Evolutionary conservation across 1,140 invertebrate genomes (phyloP), one percentile per base, ranked within the genome.

Genomic region (Chlorops oryzae): DNA sequence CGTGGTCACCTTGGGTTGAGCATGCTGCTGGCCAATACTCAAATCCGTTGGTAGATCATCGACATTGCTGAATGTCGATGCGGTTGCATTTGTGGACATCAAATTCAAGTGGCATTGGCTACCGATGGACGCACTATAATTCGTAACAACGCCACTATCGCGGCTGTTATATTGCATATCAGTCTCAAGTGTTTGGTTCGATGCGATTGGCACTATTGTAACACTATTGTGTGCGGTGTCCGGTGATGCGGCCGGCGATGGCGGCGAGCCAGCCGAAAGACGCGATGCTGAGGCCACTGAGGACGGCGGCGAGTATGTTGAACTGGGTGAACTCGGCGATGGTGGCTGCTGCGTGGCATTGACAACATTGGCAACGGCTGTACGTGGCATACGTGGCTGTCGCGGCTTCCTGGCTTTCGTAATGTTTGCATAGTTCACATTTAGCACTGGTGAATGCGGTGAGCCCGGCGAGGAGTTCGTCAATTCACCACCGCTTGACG

Each of bases 11-110:
- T n/a, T n/a, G n/a, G n/a, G n/a, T n/a, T n/a, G n/a, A n/a, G n/a
- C n/a, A n/a, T n/a, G 48, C 9, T 18, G 37, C 48, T 63, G 63
- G 6, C 63, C 61, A 51, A 65, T 62, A 55, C 65, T 68, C 25
- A 69, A 47, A 49, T 69, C 65, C n/a, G 65, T 69, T 25, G 65
- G 65, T 47, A 68, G 25, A 39, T 69, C 65, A 52, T 68, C 65
- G 10, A 37, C 25, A 38, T 32, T 64, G 60, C 7, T 55, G 35
- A 48, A 60, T 3, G 55, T 22, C 24, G 27, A 35, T 20, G 5
- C 44, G 24, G 17, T 47, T 35, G 20, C 17, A 23, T 35, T 47
- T 15, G 28, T 20, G 12, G 21, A 10, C 10, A 15, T 13, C 37
- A 24, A 35, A 7, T 28, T 22, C 2, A 37, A 12, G 5, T 22